A percentile compares a stretch with the other conserved stretches of the same genome.
These are phyloP conservation scores for Nephrotoma guestfalica DNA, from an alignment of 2,888 invertebrate species.

Conservation along the genomic window DNA sequence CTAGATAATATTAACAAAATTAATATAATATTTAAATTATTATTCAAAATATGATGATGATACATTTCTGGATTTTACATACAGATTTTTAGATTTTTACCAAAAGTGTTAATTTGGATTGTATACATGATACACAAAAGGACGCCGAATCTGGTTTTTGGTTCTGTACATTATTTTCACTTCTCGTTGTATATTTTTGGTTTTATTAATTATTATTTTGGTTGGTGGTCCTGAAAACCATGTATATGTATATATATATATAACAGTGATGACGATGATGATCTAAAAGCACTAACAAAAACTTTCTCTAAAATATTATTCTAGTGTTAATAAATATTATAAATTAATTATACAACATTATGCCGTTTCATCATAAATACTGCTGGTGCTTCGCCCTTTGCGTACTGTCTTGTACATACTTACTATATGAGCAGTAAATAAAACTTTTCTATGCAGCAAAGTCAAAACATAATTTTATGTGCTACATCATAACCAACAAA, in stretches of 20 bases:
- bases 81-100: not conserved
- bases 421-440: not conserved
- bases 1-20: not conserved
- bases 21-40: not conserved
- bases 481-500: not conserved
- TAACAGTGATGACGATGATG: not conserved
- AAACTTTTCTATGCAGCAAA: not conserved
- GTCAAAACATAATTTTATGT: not conserved
- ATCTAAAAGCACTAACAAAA: not conserved
- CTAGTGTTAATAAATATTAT: not conserved
- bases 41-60: not conserved
- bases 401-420: not conserved
- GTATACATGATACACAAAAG: not conserved
- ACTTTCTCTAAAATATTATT: not conserved
- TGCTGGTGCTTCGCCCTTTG: not conserved
- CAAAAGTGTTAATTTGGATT: not conserved
- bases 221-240: no score
- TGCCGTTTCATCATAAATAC: not conserved
- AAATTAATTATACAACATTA: not conserved
- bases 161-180: not conserved
- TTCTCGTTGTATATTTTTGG: not conserved
- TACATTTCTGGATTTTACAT: no score
- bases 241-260: no score
- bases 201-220: not conserved
- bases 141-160: not conserved